A percentile compares a stretch with the other conserved stretches of the same genome.
These are phyloP conservation scores for Odontomyia ornata DNA, from an alignment of 2,888 invertebrate genomes.

Conservation along the genomic window DNA sequence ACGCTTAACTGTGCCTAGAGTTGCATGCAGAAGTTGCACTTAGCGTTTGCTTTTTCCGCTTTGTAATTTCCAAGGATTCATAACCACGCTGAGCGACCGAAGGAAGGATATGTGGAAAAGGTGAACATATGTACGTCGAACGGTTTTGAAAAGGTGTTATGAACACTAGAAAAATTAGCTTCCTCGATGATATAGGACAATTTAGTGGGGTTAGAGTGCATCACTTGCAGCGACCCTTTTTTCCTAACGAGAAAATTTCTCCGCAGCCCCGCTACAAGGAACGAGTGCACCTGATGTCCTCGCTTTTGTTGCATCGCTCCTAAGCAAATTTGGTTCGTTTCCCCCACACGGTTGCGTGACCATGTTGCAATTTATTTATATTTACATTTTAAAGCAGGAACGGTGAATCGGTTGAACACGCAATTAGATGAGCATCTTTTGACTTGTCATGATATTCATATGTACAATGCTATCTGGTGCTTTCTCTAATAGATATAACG, in stretches of 20 bases:
- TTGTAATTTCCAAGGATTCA: slow-evolving; percentile 33
- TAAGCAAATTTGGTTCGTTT: neutral
- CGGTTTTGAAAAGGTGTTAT: neutral
- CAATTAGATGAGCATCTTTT: slow-evolving; percentile 1
- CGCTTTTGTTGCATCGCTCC: neutral
- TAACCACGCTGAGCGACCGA: neutral
- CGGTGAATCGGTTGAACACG: neutral
- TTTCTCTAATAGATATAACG: too few relatives aligned
- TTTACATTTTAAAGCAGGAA: neutral
- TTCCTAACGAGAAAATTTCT: neutral
- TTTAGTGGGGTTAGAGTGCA: neutral
- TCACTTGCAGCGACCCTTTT: neutral
- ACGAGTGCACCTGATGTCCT: neutral
- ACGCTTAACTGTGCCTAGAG: neutral
- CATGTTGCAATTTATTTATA: slow-evolving; percentile 10
- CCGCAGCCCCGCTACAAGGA: neutral
- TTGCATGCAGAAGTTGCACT: slow-evolving; percentile 26
- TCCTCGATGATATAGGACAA: too few relatives aligned
- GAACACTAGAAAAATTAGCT: neutral
- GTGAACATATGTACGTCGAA: neutral
- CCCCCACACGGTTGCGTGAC: neutral
- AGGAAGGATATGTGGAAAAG: slow-evolving; percentile 2
- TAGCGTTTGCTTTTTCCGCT: slow-evolving; percentile 30
- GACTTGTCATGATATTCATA: neutral
- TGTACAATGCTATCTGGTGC: too few relatives aligned